Base-by-base conservation (phyloP, 2,797 vertebrate genomes). In the Coccyzus lansbergi region DNA sequence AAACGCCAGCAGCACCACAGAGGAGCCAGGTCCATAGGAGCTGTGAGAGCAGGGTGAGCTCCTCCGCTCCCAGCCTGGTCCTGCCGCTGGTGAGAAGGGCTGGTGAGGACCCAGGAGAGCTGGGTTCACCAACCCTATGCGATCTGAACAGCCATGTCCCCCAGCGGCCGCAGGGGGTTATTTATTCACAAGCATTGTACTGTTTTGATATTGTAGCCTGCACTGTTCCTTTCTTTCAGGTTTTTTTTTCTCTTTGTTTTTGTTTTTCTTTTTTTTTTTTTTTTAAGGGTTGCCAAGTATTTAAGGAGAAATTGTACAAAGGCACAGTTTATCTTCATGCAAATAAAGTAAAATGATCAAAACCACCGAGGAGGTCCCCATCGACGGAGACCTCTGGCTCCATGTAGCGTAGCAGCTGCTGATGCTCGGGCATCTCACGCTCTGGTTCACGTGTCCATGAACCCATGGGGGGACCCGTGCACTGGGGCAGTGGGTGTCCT, bases 141-240 rank as follows among this genome's bases (percentile, higher is more conserved):
- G 65, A 70, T 56, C 38, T 5, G 40, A 55, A 77, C 63, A 88
- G 82, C 15, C 13, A 2, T 31, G 64, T 71, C 28, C 79, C 83
- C 38, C 29, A 17, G 72, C 64, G 46, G 44, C 21, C 52, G 68
- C 6, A 2, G 75, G 80, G 67, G 53, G 46, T 94, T 96, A 97
- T 97, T 97, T 97, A 97, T 97, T 96, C 90, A 88, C 88, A 70
- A 92, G 92, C 91, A 86, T 88, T 7, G 46, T 94, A 77, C 89
- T 92, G 81, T 85, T 94, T 92, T 71, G 91, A 74, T 93, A 93
- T 92, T 80, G 46, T 93, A 96, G 90, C 88, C 93, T 89, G 90
- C 80, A 52, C 60, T 85, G 76, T 63, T 92, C 60, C 49, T 71
- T 80, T 83, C 49, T 24, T 48, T 56, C n/a, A 20, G 21, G 17